Evolutionary conservation across 2,113 vertebrate species (phyloP).

Genomic region (Thalassarche chlororhynchos): DNA sequence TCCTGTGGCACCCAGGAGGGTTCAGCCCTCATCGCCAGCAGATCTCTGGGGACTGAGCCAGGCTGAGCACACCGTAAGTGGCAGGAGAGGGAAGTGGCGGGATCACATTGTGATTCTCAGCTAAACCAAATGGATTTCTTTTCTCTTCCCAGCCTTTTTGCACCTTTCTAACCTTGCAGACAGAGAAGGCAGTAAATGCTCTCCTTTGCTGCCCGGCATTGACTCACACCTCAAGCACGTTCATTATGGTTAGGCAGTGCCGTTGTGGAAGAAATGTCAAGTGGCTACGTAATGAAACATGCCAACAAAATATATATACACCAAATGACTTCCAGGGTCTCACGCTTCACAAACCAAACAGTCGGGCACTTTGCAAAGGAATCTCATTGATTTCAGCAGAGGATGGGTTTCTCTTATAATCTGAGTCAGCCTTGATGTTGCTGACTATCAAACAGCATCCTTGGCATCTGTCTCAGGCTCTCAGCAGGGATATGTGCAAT

Average conservation of each 20-base stretch:
- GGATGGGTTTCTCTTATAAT: background rate
- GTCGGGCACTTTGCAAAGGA: background rate
- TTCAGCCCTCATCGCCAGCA: background rate
- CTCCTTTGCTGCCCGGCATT: background rate
- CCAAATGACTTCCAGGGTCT: background rate
- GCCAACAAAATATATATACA: background rate
- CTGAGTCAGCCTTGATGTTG: constrained; percentile 21
- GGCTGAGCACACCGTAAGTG: background rate
- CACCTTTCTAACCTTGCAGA: background rate
- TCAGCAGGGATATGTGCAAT: background rate
- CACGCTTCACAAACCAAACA: background rate
- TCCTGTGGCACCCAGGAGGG: background rate
- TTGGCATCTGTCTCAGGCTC: constrained; percentile 8
- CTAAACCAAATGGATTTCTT: background rate
- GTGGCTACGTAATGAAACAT: background rate
- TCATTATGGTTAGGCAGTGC: background rate
- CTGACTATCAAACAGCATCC: background rate
- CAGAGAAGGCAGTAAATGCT: background rate
- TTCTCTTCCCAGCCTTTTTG: background rate
- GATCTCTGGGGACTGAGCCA: background rate
- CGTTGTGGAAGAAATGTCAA: background rate
- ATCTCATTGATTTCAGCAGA: background rate
- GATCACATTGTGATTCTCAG: background rate
- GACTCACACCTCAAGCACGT: background rate
- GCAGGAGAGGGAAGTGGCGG: background rate